Percentiles rank a stretch among this genome's conserved stretches.
Conservation (phyloP, 2,113 vertebrate species). For the Microcebus ravelobensis region DNA sequence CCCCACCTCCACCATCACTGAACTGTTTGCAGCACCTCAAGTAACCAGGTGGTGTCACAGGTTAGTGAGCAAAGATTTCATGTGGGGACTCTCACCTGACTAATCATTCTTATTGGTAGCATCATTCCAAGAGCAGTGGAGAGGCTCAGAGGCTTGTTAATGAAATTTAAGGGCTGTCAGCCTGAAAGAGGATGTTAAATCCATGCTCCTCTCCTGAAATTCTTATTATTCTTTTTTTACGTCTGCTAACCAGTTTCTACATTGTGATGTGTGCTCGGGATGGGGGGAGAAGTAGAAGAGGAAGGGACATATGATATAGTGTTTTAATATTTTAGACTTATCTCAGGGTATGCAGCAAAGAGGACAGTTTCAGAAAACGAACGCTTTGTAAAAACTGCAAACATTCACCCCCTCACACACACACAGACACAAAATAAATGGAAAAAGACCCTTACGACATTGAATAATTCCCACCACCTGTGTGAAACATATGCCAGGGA, state of each 20-base stretch:
- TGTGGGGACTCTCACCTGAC: constrained; percentile 64
- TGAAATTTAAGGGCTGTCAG: constrained; percentile 67
- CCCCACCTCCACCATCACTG: not conserved
- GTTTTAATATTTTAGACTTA: not conserved
- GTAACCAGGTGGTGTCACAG: constrained; percentile 76
- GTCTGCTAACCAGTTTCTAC: not conserved
- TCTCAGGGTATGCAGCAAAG: not conserved
- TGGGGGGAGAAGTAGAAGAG: not conserved
- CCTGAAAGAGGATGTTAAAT: constrained; percentile 47
- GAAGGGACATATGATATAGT: not conserved
- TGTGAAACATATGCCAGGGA: constrained; percentile 53
- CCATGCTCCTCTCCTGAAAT: not conserved
- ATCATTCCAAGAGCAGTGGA: constrained; percentile 51
- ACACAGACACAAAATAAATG: not conserved
- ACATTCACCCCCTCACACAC: not conserved
- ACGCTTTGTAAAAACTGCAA: constrained; percentile 31
- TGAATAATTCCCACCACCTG: constrained; percentile 61
- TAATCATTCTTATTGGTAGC: constrained; percentile 53
- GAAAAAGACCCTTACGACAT: not conserved
- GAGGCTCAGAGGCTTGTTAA: constrained; percentile 40
- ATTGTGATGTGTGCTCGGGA: not conserved
- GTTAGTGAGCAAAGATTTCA: constrained; percentile 69
- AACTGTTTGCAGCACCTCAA: constrained; percentile 69
- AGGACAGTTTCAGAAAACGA: not conserved
- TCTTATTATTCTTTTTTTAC: not conserved